Evolutionary conservation across 2,797 vertebrate species (phyloP).

Genomic region (Picus viridis): DNA sequence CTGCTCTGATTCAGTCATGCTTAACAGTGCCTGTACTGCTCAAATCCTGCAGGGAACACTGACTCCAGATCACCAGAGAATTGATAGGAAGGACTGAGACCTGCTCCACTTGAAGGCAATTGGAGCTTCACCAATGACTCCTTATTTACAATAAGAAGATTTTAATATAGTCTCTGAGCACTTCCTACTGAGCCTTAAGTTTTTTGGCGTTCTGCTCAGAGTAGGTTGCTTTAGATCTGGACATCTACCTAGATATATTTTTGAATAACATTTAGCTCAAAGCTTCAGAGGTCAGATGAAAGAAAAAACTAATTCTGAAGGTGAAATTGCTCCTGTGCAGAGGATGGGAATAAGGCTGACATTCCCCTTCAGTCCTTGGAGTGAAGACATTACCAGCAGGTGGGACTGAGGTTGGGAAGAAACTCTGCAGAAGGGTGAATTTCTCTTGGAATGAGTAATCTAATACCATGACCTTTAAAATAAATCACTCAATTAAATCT

Average conservation of each 20-base stretch:
- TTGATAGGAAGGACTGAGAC: background rate
- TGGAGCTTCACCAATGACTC: background rate
- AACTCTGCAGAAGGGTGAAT: slow-evolving; percentile 14
- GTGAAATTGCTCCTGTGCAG: background rate
- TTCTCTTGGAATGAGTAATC: slow-evolving; percentile 47
- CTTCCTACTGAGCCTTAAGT: background rate
- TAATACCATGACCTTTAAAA: slow-evolving; percentile 64
- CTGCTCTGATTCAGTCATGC: background rate
- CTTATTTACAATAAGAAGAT: background rate
- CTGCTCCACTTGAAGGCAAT: background rate
- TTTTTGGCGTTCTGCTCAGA: background rate
- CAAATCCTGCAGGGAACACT: background rate
- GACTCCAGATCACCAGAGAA: background rate
- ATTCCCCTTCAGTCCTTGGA: background rate
- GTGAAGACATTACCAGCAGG: background rate
- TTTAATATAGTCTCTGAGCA: background rate
- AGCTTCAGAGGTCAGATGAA: background rate
- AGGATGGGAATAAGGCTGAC: background rate
- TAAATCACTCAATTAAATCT: slow-evolving; percentile 71
- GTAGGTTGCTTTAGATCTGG: background rate
- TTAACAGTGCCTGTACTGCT: background rate
- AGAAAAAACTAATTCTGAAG: background rate
- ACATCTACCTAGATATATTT: background rate
- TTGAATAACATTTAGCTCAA: background rate
- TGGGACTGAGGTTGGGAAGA: background rate